Evolutionary conservation across 2,888 invertebrate species (phyloP), one percentile per base, ranked within the genome.

Genomic region (Acanthosepion pharaonis): DNA sequence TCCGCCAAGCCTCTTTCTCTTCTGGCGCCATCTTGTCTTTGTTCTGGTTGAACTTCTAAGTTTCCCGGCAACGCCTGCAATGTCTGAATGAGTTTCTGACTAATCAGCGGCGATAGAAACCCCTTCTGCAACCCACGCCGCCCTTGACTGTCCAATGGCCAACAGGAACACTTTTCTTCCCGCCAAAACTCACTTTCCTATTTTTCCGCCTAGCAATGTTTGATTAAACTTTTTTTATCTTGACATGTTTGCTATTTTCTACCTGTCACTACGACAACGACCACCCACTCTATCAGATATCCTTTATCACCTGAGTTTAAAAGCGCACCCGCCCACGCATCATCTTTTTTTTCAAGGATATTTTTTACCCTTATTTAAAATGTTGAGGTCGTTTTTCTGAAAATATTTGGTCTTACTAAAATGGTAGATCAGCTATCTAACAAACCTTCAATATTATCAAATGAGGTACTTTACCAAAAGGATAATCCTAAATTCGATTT

Each of bases 21-120:
- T 78, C 78, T 18, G 78, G 78, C n/a, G 78, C 78, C 78, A 78
- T 78, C 78, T 78, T 78, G n/a, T 78, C 78, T 33, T 11, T 11
- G n/a, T 33, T 78, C 78, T n/a, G 78, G 11, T 64, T 78, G 78
- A 78, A 78, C 78, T 78, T 78, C 78, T 33, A 78, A 78, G 78
- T 78, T 78, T 8, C 78, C 11, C 78, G 78, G 78, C 78, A 78
- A 78, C 78, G n/a, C 78, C 78, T 33, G n/a, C n/a, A 78, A 78
- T 78, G n/a, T n/a, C 78, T 78, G 78, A 78, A 78, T 78, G n/a
- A n/a, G n/a, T 78, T 78, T 78, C n/a, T 78, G n/a, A 78, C 28
- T 78, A 11, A 78, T 5, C 78, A 78, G n/a, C 78, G n/a, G 78
- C n/a, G n/a, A 78, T 78, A n/a, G 9, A n/a, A n/a, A 33, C 33